Evolutionary conservation across 2,113 vertebrate species (phyloP).

Genomic region (Sinocyclocheilus rhinocerous): DNA sequence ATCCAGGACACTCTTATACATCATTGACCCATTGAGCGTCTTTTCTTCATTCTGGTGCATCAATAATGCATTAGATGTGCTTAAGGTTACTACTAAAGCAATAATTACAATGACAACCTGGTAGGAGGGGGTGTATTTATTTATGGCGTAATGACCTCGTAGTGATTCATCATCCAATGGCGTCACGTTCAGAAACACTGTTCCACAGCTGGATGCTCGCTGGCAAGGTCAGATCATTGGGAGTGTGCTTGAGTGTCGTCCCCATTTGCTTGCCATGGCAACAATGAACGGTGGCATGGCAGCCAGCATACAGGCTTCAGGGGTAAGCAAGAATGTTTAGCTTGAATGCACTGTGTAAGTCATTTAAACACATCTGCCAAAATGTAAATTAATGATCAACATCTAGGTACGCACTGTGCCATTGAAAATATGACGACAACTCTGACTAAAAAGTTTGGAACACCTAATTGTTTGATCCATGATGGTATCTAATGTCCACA

Average conservation of each 20-base stretch:
- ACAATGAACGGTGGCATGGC: constrained; percentile 59
- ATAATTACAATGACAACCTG: constrained; percentile 69
- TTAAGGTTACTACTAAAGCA: constrained; percentile 48
- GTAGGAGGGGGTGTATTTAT: constrained; percentile 14
- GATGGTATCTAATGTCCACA: neutral
- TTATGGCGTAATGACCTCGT: constrained; percentile 22
- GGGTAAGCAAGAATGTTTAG: constrained; percentile 18
- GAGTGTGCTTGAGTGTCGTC: constrained; percentile 56
- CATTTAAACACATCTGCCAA: neutral
- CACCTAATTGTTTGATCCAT: neutral
- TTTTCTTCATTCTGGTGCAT: constrained; percentile 33
- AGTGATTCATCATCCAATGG: constrained; percentile 50
- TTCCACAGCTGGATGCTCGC: constrained; percentile 21
- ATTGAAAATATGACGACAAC: neutral
- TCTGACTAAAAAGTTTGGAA: neutral
- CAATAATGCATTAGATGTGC: constrained; percentile 58
- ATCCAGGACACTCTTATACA: neutral
- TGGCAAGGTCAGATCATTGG: constrained; percentile 37
- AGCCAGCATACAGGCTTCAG: constrained; percentile 48
- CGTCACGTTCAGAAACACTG: constrained; percentile 49
- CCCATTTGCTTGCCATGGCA: constrained; percentile 70
- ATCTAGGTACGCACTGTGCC: neutral
- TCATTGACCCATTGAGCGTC: constrained; percentile 5
- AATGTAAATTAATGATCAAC: neutral
- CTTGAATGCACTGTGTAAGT: neutral